Conservation (phyloP, 2,888 invertebrate genomes). For the Gisinianus flammeolus region DNA sequence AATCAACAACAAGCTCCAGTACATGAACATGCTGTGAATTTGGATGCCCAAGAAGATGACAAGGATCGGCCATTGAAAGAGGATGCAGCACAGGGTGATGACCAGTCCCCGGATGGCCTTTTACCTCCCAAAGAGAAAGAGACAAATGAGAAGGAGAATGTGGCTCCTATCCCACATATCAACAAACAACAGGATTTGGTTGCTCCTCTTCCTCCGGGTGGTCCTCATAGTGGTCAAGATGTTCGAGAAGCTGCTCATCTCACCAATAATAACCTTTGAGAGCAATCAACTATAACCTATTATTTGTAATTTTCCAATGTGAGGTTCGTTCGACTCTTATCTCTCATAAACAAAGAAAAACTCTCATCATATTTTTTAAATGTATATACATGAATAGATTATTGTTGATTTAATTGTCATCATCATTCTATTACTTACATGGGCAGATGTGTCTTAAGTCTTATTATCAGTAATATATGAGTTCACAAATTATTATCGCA, state of each 20-base stretch:
- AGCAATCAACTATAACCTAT: not conserved
- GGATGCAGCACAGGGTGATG: conserved; percentile 52
- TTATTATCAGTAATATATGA: too few species aligned
- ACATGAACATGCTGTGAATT: conserved; percentile 44
- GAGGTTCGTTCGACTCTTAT: too few species aligned
- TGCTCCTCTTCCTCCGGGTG: conserved; percentile 35
- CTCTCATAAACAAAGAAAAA: too few species aligned
- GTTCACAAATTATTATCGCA: too few species aligned
- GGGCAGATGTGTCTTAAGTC: too few species aligned
- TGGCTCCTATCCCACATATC: conserved; percentile 41
- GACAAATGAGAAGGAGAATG: conserved; percentile 28
- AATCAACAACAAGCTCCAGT: conserved; percentile 39
- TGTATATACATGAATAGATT: too few species aligned
- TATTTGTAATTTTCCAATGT: too few species aligned
- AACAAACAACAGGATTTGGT: conserved; percentile 5
- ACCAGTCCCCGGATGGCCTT: conserved; percentile 57
- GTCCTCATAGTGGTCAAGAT: conserved; percentile 54
- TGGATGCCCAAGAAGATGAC: conserved; percentile 58
- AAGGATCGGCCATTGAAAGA: conserved; percentile 53
- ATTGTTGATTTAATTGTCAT: too few species aligned
- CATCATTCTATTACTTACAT: too few species aligned
- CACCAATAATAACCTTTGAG: conserved; percentile 21
- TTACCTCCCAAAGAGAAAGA: conserved; percentile 44
- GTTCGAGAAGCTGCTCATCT: conserved; percentile 54
- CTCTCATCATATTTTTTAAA: too few species aligned